Evolutionary conservation across 2,888 invertebrate genomes (phyloP), one percentile per base, ranked within the genome.

Genomic region (Drosophila diplacantha): DNA sequence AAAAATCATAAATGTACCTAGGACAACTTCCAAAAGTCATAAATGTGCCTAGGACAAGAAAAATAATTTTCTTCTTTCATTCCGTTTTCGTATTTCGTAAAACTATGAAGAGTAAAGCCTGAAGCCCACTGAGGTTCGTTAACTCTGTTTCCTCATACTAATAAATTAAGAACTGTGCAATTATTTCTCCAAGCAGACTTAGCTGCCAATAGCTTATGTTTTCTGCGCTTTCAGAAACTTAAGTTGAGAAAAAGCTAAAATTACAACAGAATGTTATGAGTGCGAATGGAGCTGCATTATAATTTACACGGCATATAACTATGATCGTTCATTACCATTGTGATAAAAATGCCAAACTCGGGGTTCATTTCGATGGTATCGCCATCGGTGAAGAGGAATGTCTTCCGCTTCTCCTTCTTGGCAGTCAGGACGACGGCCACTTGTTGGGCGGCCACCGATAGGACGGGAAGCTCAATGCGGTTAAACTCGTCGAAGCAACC

Each of bases 401-500:
- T 90, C 86, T 95, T 96, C 86, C 94, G 95, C 85, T 97, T 95
- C 86, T 98, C 98, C 85, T 96, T 96, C 88, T 97, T 97, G 46
- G 96, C 96, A 1, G 94, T 92, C 12, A 98, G 90, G 12, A 98
- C 96, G 0, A 96, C 96, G 16, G 98, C 97, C 20, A 98, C 96
- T 89, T 98, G 98, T 88, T 98, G 98, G 2, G 98, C 98, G 3
- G 98, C 98, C 5, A 98, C 98, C 0, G 96, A 96, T 18, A 96
- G 86, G 2, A 98, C 98, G 0, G 98, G 97, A 57, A 98, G 89
- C 87, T 98, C 97, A 64, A 98, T 98, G 31, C 96, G 91, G 88
- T 98, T 98, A 89, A 98, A 98, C 90, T 98, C 98, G 87, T 98
- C 98, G 87, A 98, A 98, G 84, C 98, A 98, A 2, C 98, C 98